Evolutionary conservation across 2,888 invertebrate species (phyloP).

Genomic region (Norana najaformis): DNA sequence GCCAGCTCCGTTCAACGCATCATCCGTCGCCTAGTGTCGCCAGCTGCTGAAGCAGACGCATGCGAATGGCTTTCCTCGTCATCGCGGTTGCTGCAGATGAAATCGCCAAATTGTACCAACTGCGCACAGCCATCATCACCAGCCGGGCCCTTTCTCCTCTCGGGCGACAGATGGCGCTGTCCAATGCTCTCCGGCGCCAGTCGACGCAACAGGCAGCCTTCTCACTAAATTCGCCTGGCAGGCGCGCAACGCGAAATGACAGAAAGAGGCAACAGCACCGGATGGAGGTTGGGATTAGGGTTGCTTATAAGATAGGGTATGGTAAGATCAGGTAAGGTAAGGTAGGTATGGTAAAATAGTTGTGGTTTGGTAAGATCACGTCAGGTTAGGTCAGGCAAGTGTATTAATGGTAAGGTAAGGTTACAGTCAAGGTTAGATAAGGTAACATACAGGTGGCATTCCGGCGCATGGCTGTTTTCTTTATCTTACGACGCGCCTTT

Average conservation of each 20-base stretch:
- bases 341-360: neutral
- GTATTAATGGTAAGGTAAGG: too few relatives aligned
- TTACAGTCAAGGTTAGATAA: too few relatives aligned
- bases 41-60: neutral
- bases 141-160: neutral
- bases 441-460: too few relatives aligned
- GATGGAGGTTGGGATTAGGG: neutral
- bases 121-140: neutral
- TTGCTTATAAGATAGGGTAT: neutral
- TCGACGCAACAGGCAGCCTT: neutral
- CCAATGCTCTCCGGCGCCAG: neutral
- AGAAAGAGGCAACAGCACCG: neutral
- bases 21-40: neutral
- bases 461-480: too few relatives aligned
- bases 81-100: neutral
- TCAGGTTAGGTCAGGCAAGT: neutral
- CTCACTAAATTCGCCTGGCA: neutral
- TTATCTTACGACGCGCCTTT: too few relatives aligned
- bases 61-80: neutral
- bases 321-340: neutral
- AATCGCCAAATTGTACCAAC: neutral
- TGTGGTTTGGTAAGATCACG: too few relatives aligned
- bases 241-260: neutral
- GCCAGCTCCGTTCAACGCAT: constrained; percentile 2
- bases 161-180: neutral